Evolutionary conservation across 2,797 vertebrate species (phyloP), one percentile per base, ranked within the genome.

Genomic region (Tadarida brasiliensis): DNA sequence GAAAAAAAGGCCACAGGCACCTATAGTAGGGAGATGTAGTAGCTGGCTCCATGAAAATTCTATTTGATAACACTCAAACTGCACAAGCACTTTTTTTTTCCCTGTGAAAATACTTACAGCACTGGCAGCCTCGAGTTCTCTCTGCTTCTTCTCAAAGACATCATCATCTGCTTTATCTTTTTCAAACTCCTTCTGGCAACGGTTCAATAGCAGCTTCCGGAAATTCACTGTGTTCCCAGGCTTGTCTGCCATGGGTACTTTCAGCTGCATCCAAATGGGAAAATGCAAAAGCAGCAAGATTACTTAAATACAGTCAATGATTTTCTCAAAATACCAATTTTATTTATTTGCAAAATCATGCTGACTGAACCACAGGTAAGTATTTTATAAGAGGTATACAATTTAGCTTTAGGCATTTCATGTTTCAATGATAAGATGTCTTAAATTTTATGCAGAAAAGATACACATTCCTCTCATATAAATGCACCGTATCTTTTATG

Each of bases 171-270:
- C 99, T 97, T 99, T 99, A 98, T 99, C 99, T 97, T 99, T 99
- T 96, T 99, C 99, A 97, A 99, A 99, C 95, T 99, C 99, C 97
- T 99, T 99, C 99, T 99, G 99, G 98, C 99, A 99, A 91, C 99
- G 99, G 96, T 99, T 99, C 94, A 99, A 98, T 85, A 99, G 98
- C 98, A 99, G 97, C 97, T 99, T 99, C 95, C 99, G 99, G 98
- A 99, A 99, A 97, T 99, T 99, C 67, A 99, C 99, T 0, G 99
- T 99, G 98, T 98, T 99, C 93, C 98, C 99, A 54, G 99, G 99
- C 97, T 99, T 99, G 98, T 99, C 99, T 1, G 99, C 98, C 99
- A 99, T 99, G 94, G 99, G 99, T 91, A 99, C 99, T 95, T 99
- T 99, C 92, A 99, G 99, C 99, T 99, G 98, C 0, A 97, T 86